Evolutionary conservation across 2,113 vertebrate species (phyloP).

Genomic region (Mormyrus lacerda): DNA sequence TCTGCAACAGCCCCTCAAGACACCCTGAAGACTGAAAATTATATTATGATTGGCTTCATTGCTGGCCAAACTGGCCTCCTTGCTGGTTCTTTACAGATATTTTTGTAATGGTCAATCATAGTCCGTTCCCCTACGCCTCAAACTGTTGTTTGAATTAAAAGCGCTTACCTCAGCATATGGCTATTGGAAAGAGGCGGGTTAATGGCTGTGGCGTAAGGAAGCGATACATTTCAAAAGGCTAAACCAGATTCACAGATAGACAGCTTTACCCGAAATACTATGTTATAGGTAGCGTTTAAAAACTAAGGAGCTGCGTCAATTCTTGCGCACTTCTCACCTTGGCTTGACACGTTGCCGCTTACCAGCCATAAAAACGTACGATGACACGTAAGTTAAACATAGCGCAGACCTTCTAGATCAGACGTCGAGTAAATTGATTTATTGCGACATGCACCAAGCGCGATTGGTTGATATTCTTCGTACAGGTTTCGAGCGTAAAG

Average conservation of each 20-base stretch:
- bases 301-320: background rate
- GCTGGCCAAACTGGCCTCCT: background rate
- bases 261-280: background rate
- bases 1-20: background rate
- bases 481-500: background rate
- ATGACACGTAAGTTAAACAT: background rate
- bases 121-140: background rate
- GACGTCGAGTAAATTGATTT: background rate
- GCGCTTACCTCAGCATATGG: background rate
- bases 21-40: background rate
- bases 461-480: background rate
- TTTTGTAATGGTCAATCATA: conserved; percentile 8
- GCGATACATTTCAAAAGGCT: background rate
- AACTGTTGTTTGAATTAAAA: conserved; percentile 4
- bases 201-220: background rate
- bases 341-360: background rate
- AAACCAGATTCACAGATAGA: background rate
- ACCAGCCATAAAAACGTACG: background rate
- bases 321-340: background rate
- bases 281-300: background rate
- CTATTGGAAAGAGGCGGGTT: too few relatives aligned
- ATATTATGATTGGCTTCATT: conserved; percentile 7
- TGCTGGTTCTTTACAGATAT: background rate
- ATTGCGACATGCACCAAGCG: background rate
- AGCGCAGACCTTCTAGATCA: background rate